These are phyloP conservation scores for Megastigmus dorsalis DNA, from an alignment of 2,888 invertebrate species.

Conservation along the genomic window DNA sequence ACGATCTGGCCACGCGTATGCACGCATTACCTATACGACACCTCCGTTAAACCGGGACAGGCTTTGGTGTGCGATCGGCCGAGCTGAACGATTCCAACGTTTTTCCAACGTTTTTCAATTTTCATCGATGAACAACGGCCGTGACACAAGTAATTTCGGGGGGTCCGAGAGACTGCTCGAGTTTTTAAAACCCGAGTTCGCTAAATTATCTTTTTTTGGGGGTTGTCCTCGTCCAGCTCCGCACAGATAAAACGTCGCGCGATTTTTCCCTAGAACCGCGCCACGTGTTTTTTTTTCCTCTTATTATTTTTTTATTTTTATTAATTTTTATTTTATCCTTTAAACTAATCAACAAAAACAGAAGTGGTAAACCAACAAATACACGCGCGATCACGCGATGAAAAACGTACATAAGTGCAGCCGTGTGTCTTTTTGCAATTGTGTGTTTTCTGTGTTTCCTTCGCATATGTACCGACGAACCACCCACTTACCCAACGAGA, in stretches of 20 bases:
- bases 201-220: background rate
- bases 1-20: slow-evolving; percentile 48
- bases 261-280: slow-evolving; percentile 40
- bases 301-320: slow-evolving; percentile 25
- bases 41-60: slow-evolving; percentile 51
- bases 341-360: slow-evolving; percentile 57
- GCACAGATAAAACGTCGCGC: slow-evolving; percentile 45
- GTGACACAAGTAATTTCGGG: slow-evolving; percentile 5
- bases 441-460: slow-evolving; percentile 26
- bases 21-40: slow-evolving; percentile 50
- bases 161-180: slow-evolving; percentile 11
- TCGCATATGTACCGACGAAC: slow-evolving; percentile 28
- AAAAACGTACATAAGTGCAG: slow-evolving; percentile 49
- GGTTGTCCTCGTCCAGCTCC: slow-evolving; percentile 47
- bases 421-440: slow-evolving; percentile 20
- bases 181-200: slow-evolving; percentile 18
- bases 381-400: slow-evolving; percentile 46
- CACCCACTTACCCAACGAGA: slow-evolving; percentile 16
- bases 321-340: slow-evolving; percentile 48
- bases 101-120: slow-evolving; percentile 31
- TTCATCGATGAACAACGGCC: slow-evolving; percentile 37
- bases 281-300: slow-evolving; percentile 32
- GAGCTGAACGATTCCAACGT: slow-evolving; percentile 46
- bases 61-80: slow-evolving; percentile 54
- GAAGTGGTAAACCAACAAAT: slow-evolving; percentile 54